Evolutionary conservation across 1,140 invertebrate genomes (phyloP).

Genomic region (Drosophila setifemur): DNA sequence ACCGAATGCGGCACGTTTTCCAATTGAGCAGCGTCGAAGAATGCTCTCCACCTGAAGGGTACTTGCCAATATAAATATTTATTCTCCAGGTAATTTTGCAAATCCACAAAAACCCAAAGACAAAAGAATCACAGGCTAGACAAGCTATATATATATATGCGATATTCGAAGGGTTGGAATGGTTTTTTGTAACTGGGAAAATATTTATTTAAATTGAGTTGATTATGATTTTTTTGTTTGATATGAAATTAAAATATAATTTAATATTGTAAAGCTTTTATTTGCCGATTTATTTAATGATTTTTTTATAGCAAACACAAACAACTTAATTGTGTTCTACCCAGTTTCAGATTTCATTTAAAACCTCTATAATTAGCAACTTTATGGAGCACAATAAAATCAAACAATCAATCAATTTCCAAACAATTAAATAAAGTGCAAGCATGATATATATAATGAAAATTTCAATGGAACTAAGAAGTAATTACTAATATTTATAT

Average conservation of each 20-base stretch:
- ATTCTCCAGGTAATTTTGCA: conserved; percentile 20
- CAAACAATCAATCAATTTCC: conserved; percentile 5
- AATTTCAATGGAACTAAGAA: too few species aligned
- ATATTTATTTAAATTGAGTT: too few species aligned
- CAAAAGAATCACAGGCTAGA: not conserved
- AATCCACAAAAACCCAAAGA: conserved; percentile 1
- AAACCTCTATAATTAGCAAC: not conserved
- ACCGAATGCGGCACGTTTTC: conserved; percentile 56
- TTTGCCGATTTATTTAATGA: too few species aligned
- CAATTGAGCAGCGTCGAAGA: conserved; percentile 54
- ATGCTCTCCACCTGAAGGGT: conserved; percentile 47
- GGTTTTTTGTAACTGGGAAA: too few species aligned
- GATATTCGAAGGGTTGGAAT: too few species aligned
- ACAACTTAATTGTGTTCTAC: too few species aligned
- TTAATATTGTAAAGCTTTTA: too few species aligned
- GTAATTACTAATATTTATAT: too few species aligned
- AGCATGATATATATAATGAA: not conserved
- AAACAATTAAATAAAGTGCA: not conserved
- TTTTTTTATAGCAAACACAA: too few species aligned
- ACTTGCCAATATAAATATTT: conserved; percentile 34
- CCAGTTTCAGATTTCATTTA: not conserved
- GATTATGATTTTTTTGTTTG: too few species aligned
- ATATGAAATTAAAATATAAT: too few species aligned
- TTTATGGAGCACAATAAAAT: not conserved
- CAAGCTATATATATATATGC: too few species aligned